Percentiles rank a stretch among this genome's conserved stretches.
Conservation (phyloP, 1,140 invertebrate genomes). For the Cecropterus lyciades region DNA sequence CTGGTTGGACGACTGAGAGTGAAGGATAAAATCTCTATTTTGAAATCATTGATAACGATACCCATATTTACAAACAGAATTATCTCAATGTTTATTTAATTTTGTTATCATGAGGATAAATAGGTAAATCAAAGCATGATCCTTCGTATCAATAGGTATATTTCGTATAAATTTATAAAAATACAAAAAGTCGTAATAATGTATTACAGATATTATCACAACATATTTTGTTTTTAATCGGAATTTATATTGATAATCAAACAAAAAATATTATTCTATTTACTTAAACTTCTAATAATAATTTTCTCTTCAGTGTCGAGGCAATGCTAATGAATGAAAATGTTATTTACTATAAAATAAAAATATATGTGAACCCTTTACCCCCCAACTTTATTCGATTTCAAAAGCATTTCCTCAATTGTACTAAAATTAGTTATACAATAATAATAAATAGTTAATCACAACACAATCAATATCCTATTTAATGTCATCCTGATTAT, state of each 20-base stretch:
- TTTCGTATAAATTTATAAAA: conserved; percentile 43
- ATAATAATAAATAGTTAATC: conserved; percentile 44
- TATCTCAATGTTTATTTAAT: no score
- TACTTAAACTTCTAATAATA: no score
- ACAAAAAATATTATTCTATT: no score
- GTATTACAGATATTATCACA: neutral
- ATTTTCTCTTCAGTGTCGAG: conserved; percentile 48
- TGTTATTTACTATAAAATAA: neutral
- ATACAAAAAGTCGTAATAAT: conserved; percentile 24
- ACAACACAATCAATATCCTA: conserved; percentile 19
- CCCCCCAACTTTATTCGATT: neutral
- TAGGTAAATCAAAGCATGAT: no score
- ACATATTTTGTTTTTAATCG: neutral
- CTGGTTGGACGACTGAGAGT: no score
- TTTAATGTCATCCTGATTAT: no score
- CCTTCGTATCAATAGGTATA: neutral
- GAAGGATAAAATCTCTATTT: no score
- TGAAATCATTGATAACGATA: no score
- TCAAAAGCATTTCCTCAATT: conserved; percentile 75
- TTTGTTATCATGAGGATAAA: no score
- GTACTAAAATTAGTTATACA: conserved; percentile 34
- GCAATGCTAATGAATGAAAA: conserved; percentile 57
- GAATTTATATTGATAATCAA: no score
- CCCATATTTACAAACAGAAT: no score
- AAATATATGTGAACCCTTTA: conserved; percentile 1